Conservation (phyloP, 2,113 vertebrate genomes). For the Lepisosteus osseus region DNA sequence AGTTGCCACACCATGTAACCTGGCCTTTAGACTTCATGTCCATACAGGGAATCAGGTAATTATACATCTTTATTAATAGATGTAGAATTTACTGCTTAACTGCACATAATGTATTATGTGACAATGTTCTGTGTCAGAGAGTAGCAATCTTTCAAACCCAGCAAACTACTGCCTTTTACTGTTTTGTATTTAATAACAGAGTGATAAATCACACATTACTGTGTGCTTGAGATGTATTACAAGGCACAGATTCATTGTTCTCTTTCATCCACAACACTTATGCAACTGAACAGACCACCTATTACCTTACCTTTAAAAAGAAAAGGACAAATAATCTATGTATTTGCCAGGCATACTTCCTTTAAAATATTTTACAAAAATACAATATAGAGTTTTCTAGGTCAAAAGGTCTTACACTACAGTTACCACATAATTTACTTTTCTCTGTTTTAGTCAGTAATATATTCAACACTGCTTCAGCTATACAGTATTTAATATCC, state of each 20-base stretch:
- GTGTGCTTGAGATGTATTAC: not conserved
- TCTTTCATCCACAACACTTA: no score
- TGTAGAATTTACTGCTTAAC: not conserved
- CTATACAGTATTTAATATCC: not conserved
- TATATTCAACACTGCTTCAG: not conserved
- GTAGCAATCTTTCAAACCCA: not conserved
- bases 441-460: no score
- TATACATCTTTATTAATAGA: constrained; percentile 4
- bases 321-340: no score
- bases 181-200: constrained; percentile 1
- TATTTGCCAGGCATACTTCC: no score
- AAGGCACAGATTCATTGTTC: no score
- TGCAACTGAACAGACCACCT: no score
- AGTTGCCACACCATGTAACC: not conserved
- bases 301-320: no score
- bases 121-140: not conserved
- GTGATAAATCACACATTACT: constrained; percentile 10
- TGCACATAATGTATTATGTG: not conserved
- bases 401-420: no score
- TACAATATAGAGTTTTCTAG: no score
- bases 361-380: no score
- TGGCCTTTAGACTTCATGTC: not conserved
- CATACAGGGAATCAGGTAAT: not conserved
- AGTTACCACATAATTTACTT: no score
- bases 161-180: not conserved